Base-by-base conservation (phyloP, 2,113 vertebrate genomes). In the Cettia cetti region DNA sequence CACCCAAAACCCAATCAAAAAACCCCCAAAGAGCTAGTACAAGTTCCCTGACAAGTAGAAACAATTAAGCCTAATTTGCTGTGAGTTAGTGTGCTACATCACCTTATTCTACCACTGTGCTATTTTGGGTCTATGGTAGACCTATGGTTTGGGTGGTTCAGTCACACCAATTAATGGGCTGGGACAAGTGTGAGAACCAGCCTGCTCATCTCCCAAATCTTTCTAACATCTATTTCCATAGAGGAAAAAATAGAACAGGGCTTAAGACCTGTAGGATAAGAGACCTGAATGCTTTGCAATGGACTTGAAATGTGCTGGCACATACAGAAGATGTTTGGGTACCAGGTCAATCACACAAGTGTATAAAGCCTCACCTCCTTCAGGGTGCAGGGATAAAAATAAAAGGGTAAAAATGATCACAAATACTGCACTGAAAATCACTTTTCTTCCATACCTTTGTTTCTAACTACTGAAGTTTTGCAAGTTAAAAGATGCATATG, bases 391-490 rank as follows among this genome's bases (percentile, higher is more conserved):
- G 13, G 15, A 76, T 81, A 86, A 90, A 87, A 93, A 83, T 2
- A 80, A 42, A 7, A 37, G 0, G 42, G 59, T 54, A 95, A 94
- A 96, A 95, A 85, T 31, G 0, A 52, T 64, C 22, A 64, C 10
- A 31, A 81, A 94, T 28, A 61, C 23, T 85, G 71, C 28, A 92
- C 6, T 42, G n/a, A 50, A 61, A 90, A 83, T 72, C 23, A 35
- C 35, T 88, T 91, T 93, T 24, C 59, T 89, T 92, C 33, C 44
- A 68, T 45, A 65, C 44, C 35, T 90, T 79, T 95, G 54, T 19
- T 40, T 94, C 70, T 86, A 89, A 57, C n/a, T 89, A 82, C 56
- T 15, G 49, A 97, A 92, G 28, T 84, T 85, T 93, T 15, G 15
- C 44, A n/a, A 83, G 26, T 90, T 84, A 49, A 82, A 96, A 94